phyloP scores from a whole-genome alignment of 2,113 vertebrate genomes.

The Carettochelys insculpta region DNA sequence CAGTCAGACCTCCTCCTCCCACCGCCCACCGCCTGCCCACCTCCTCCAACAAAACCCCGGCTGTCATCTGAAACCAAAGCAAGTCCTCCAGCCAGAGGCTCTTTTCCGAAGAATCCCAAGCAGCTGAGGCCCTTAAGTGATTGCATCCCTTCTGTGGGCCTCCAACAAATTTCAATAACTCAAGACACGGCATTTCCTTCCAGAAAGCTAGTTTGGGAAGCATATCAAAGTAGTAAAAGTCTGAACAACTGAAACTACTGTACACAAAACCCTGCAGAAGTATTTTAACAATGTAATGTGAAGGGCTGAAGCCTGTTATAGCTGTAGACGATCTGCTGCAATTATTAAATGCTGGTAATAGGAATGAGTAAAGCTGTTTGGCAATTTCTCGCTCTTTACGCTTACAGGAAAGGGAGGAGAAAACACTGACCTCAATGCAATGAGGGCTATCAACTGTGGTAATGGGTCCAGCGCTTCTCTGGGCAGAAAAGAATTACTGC shows the following conservation, averaged over 20 bases:
- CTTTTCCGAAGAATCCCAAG: conserved; percentile 68
- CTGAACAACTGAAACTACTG: conserved; percentile 35
- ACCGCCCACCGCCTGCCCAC: conserved; percentile 30
- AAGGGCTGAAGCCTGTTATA: neutral
- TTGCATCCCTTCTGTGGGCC: conserved; percentile 78
- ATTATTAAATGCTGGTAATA: neutral
- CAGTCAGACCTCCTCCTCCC: conserved; percentile 48
- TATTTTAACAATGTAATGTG: conserved; percentile 39
- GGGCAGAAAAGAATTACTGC: neutral
- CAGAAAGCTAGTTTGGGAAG: conserved; percentile 57
- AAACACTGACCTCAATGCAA: neutral
- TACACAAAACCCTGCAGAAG: conserved; percentile 33
- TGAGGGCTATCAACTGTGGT: neutral
- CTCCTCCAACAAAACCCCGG: conserved; percentile 71
- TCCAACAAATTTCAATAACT: conserved; percentile 52
- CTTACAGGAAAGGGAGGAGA: conserved; percentile 2
- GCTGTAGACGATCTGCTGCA: neutral
- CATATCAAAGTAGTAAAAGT: conserved; percentile 24
- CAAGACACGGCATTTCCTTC: conserved; percentile 75
- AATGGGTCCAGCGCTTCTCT: neutral
- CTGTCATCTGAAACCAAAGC: conserved; percentile 59
- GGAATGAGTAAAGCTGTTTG: neutral
- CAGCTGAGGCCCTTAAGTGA: conserved; percentile 73
- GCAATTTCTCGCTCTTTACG: neutral
- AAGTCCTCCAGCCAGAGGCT: conserved; percentile 42